A percentile compares a stretch with the other conserved stretches of the same genome.
Evolutionary conservation across 2,797 vertebrate genomes (phyloP).

Genomic region (Notolabrus celidotus): DNA sequence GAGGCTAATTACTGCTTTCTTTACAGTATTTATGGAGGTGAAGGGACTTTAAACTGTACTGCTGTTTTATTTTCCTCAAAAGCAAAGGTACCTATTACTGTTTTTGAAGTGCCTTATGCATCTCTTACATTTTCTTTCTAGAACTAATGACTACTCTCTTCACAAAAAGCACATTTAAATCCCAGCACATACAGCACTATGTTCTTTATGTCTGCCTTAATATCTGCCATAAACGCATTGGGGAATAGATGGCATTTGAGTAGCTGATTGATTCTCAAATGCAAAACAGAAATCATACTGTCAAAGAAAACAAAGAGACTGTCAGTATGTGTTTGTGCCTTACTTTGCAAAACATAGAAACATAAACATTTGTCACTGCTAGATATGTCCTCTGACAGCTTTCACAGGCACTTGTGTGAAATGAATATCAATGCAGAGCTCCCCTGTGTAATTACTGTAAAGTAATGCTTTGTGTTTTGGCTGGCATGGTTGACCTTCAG

Average conservation of each 20-base stretch:
- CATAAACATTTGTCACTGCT: conserved; percentile 60
- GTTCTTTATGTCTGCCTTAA: conserved; percentile 7
- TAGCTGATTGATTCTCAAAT: conserved; percentile 63
- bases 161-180: neutral
- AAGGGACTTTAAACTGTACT: neutral
- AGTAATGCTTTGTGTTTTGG: conserved; percentile 23
- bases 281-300: conserved; percentile 60
- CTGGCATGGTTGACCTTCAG: conserved; percentile 17
- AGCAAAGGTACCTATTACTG: conserved; percentile 1
- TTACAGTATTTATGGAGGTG: neutral
- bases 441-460: conserved; percentile 48
- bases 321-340: conserved; percentile 53
- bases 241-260: conserved; percentile 47
- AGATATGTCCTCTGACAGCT: conserved; percentile 46
- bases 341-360: conserved; percentile 46
- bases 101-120: conserved; percentile 20
- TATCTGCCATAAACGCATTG: conserved; percentile 51
- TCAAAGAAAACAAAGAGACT: conserved; percentile 65
- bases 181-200: neutral
- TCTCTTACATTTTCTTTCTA: conserved; percentile 3
- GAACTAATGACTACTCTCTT: conserved; percentile 23
- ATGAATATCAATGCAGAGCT: conserved; percentile 39
- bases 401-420: conserved; percentile 39
- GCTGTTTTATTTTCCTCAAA: neutral
- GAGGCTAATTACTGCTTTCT: conserved; percentile 38